These are phyloP conservation scores for Sus scrofa DNA, from an alignment of 2,113 vertebrate species.

Conservation along the genomic window T2T-Sscrofa CM000820.6:50411001-50411500, in stretches of 20 bases:
- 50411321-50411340: slow-evolving; percentile 9
- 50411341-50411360: not conserved
- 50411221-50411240: not conserved
- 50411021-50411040: too few species aligned
- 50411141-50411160: too few species aligned
- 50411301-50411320: not conserved
- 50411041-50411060: too few species aligned
- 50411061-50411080: too few species aligned
- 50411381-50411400: not conserved
- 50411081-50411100: too few species aligned
- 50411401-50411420: slow-evolving; percentile 30
- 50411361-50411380: not conserved
- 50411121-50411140: too few species aligned
- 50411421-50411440: slow-evolving; percentile 43
- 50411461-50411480: not conserved
- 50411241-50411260: not conserved
- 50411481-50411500: not conserved
- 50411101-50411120: too few species aligned
- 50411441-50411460: not conserved
- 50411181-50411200: not conserved
- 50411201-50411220: not conserved
- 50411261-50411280: not conserved
- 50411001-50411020: too few species aligned
- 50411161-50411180: not conserved
- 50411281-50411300: not conserved